Base-by-base conservation (phyloP, 2,888 invertebrate genomes). In the Deroplatys truncata region DNA sequence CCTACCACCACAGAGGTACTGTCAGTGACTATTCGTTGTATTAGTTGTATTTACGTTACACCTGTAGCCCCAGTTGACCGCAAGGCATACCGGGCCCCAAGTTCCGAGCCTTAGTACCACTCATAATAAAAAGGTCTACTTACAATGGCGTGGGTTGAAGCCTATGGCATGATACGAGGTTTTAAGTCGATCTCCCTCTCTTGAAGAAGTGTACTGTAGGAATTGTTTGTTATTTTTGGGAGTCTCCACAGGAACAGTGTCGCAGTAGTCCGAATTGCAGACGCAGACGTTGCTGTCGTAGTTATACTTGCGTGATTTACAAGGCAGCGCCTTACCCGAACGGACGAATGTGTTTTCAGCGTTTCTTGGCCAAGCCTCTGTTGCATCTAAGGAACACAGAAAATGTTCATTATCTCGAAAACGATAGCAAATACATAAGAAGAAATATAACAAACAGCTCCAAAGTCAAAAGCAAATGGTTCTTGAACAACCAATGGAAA, bases 211-310 rank as follows among this genome's bases (percentile, higher is more conserved):
- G 84, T 90, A 96, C 29, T 94, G 92, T 0, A 95, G 93, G 91
- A 94, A 96, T 3, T 93, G 92, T 7, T 92, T 92, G 4, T 43
- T 31, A 35, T 35, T 72, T 0, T 87, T 83, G 20, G 95, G 93
- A 1, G 93, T 92, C 20, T 95, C 94, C 86, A 95, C 93, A 3
- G 95, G 95, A 84, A 96, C 93, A 13, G 95, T 95, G 92, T 97
- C 97, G 92, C 97, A 97, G 92, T 96, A 96, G 0, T 94, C 94
- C 0, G 95, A 93, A 91, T 96, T 95, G 92, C 97, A 97, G 8
- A 97, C 96, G 92, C 97, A 97, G 0, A 97, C 96, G 28, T 95
- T 84, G 28, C 83, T 85, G 15, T 83, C 88, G 4, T 85, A 85
- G 28, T 25, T 86, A 56, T 83, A 72, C 25, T 72, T 72, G 16